Evolutionary conservation across 1,140 invertebrate genomes (phyloP), one percentile per base, ranked within the genome.

Genomic region (Planococcus citri): DNA sequence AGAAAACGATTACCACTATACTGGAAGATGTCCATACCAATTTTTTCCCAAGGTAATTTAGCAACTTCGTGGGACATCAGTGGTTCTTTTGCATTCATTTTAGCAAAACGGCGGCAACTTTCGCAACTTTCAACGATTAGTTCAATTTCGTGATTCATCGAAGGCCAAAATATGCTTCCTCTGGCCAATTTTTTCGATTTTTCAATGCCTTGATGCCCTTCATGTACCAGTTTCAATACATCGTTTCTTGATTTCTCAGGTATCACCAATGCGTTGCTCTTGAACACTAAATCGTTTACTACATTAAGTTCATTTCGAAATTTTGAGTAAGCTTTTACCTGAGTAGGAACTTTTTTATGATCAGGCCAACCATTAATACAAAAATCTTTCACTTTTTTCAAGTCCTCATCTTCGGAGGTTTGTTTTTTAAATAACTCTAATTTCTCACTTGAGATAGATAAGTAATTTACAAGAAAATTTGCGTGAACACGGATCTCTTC

Each of bases 111-210:
- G 33, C 71, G 4, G 74, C 80, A 82, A 41, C 71, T 73, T 60
- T 73, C 57, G 76, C 80, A 82, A 70, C 75, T 76, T 24, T 70
- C 68, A 21, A 82, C 73, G 20, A 76, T 72, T 67, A 79, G 73
- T 75, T 77, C 75, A 33, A 82, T 80, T 61, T 82, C 75, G 58
- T 76, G 76, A 41, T 73, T 73, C 71, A 82, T 79, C n/a, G 73
- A 73, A 21, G 79, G 79, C 78, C 79, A 81, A 73, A 75, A 82
- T 41, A 82, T 72, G 51, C 75, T 70, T 70, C 79, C 74, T 71
- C 76, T 74, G 24, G 80, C 78, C 69, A 73, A 71, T 27, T 70
- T 68, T 71, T 76, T 75, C 68, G 74, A 76, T 72, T 78, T 78
- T 61, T 78, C 77, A 70, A 78, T 74, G 0, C 81, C 81, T 68